These are phyloP conservation scores for Dipodomys ordii DNA, from an alignment of 2,113 vertebrate species.

Conservation along the genomic window DNA sequence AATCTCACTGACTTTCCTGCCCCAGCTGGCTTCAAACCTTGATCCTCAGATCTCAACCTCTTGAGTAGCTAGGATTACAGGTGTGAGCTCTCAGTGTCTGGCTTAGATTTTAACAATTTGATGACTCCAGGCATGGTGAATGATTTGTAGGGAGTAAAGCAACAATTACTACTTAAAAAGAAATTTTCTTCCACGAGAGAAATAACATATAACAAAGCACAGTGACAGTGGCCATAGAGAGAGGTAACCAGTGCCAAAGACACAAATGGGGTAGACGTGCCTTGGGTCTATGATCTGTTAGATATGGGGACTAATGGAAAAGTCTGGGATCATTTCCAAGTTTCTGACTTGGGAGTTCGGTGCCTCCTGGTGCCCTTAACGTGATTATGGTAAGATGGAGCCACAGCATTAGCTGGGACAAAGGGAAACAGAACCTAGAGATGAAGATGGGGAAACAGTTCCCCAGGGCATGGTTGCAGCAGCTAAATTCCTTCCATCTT, in stretches of 20 bases:
- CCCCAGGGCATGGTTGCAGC: background rate
- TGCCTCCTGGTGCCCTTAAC: background rate
- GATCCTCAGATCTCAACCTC: too few relatives aligned
- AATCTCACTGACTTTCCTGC: too few relatives aligned
- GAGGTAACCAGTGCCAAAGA: conserved; percentile 2
- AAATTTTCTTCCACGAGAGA: background rate
- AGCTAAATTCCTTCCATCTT: background rate
- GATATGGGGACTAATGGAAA: background rate
- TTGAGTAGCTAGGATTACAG: too few relatives aligned
- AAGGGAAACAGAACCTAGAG: background rate
- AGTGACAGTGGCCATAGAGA: background rate
- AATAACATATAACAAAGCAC: conserved; percentile 4
- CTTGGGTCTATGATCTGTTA: conserved; percentile 3
- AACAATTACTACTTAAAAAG: background rate
- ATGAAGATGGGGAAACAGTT: background rate
- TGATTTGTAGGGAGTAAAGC: conserved; percentile 28
- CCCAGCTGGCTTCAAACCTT: too few relatives aligned
- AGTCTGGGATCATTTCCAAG: conserved; percentile 21
- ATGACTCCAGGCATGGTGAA: background rate
- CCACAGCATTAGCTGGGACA: background rate
- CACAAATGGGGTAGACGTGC: background rate
- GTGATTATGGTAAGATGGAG: background rate
- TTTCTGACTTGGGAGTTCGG: conserved; percentile 43
- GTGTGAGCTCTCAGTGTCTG: too few relatives aligned
- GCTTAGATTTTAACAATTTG: background rate